These are phyloP conservation scores for Euspilapteryx auroguttella DNA, from an alignment of 2,888 invertebrate genomes.

Conservation along the genomic window DNA sequence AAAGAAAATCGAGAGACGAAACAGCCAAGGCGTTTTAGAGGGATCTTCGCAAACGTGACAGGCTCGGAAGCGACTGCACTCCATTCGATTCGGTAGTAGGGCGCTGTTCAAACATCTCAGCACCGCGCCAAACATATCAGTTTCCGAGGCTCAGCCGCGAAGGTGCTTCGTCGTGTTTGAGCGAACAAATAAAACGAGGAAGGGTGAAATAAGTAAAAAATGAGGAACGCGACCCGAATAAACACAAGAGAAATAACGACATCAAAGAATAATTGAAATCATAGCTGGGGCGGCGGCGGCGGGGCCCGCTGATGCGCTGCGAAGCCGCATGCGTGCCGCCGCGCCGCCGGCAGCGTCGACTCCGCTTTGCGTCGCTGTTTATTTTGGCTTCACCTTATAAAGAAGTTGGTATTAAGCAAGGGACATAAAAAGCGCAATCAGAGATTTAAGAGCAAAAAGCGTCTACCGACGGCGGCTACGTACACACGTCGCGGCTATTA, in stretches of 20 bases:
- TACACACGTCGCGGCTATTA: conserved; percentile 37
- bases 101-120: conserved; percentile 39
- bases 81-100: conserved; percentile 28
- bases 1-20: not conserved
- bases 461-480: conserved; percentile 17
- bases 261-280: conserved; percentile 59
- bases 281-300: conserved; percentile 25
- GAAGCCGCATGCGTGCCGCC: conserved; percentile 19
- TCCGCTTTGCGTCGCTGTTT: conserved; percentile 7
- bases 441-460: conserved; percentile 13
- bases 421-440: conserved; percentile 12
- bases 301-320: conserved; percentile 19
- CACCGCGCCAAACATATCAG: conserved; percentile 44
- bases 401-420: conserved; percentile 4
- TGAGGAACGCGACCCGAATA: conserved; percentile 44
- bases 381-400: conserved; percentile 15
- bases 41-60: conserved; percentile 12
- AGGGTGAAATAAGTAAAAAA: conserved; percentile 45
- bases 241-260: conserved; percentile 54
- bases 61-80: conserved; percentile 31
- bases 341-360: conserved; percentile 9
- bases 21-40: conserved; percentile 4
- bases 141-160: conserved; percentile 22
- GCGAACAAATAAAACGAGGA: conserved; percentile 36
- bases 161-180: conserved; percentile 37